Percentiles rank a stretch among this genome's conserved stretches.
Evolutionary conservation across 2,888 invertebrate genomes (phyloP).

Genomic region (Dasypogon diadema): DNA sequence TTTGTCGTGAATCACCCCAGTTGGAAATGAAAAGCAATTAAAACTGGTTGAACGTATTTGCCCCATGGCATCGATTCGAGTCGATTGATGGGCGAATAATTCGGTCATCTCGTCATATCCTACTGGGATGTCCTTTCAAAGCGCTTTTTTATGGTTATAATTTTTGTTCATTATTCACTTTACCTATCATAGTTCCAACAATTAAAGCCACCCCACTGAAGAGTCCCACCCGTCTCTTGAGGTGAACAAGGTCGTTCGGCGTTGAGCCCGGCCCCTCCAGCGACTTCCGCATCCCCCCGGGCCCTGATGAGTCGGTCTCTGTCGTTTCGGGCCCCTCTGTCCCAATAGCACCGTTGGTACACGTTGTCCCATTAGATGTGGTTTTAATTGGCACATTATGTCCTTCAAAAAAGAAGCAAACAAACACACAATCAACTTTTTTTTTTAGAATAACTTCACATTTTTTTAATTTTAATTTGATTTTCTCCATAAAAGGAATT

Average conservation of each 20-base stretch:
- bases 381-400: constrained; percentile 70
- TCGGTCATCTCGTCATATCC: constrained; percentile 40
- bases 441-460: constrained; percentile 44
- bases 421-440: constrained; percentile 38
- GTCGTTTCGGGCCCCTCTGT: constrained; percentile 70
- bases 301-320: constrained; percentile 70
- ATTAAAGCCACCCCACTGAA: constrained; percentile 99
- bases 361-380: constrained; percentile 68
- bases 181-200: constrained; percentile 98
- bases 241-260: constrained; percentile 97
- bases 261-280: constrained; percentile 93
- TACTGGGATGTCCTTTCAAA: constrained; percentile 45
- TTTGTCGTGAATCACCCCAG: constrained; percentile 43
- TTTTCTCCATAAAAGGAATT: neutral
- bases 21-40: constrained; percentile 45
- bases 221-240: constrained; percentile 99
- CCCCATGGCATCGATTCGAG: constrained; percentile 32
- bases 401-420: constrained; percentile 61
- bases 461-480: constrained; percentile 40
- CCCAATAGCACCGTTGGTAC: constrained; percentile 69
- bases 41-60: constrained; percentile 11
- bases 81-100: constrained; percentile 34
- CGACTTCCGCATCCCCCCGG: constrained; percentile 71
- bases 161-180: constrained; percentile 60
- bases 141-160: constrained; percentile 18